Conservation (phyloP, 2,888 invertebrate species). For the Diaprepes abbreviatus region DNA sequence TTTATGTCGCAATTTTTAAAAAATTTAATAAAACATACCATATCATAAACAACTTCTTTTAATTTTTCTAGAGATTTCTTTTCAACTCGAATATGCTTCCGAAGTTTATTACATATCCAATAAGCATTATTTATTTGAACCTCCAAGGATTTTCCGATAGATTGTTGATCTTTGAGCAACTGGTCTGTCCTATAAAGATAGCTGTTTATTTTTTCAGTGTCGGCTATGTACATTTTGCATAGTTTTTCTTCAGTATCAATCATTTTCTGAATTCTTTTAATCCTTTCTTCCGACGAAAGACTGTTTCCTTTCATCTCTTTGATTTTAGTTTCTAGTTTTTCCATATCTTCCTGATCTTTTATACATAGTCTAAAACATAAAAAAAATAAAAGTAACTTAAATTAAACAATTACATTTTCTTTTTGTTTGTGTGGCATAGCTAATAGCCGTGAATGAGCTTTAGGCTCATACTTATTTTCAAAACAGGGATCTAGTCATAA, state of each 20-base stretch:
- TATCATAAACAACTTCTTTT: constrained; percentile 74
- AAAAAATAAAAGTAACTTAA: too few species aligned
- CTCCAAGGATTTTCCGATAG: constrained; percentile 62
- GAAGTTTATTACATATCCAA: constrained; percentile 70
- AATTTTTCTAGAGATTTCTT: constrained; percentile 69
- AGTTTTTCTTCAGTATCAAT: constrained; percentile 70
- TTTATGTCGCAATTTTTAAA: too few species aligned
- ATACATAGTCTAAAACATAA: constrained; percentile 45
- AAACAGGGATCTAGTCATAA: too few species aligned
- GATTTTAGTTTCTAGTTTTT: constrained; percentile 68
- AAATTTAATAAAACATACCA: constrained; percentile 66
- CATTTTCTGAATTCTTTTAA: constrained; percentile 74
- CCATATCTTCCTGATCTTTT: constrained; percentile 54
- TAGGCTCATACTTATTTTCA: too few species aligned
- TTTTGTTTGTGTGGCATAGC: too few species aligned
- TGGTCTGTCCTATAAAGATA: constrained; percentile 50
- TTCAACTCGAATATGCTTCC: constrained; percentile 67
- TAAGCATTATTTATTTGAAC: constrained; percentile 70
- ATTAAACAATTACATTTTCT: too few species aligned
- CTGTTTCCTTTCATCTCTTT: constrained; percentile 69
- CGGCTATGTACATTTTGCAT: constrained; percentile 49
- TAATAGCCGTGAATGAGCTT: too few species aligned
- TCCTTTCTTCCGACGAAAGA: constrained; percentile 69
- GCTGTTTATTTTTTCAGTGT: constrained; percentile 55
- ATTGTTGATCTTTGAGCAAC: constrained; percentile 52